Percentiles rank a stretch among this genome's conserved stretches.
These are phyloP conservation scores for Arctopsyche grandis DNA, from an alignment of 1,140 invertebrate genomes.

Conservation along the genomic window DNA sequence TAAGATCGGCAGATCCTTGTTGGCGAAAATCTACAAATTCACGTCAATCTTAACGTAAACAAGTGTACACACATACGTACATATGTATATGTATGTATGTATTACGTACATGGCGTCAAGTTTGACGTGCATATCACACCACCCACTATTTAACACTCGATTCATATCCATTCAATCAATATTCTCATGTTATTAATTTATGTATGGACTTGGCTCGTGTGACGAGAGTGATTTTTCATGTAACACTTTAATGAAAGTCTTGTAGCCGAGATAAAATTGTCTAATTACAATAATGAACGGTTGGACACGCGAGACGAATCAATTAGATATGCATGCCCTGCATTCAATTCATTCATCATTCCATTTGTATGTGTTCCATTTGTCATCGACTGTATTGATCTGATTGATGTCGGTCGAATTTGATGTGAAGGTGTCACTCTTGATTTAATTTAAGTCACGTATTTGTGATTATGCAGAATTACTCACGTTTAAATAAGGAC, in stretches of 20 bases:
- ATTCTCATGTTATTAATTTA: conserved; percentile 16
- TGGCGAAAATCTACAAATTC: too few species aligned
- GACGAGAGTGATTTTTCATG: background rate
- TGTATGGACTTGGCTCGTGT: background rate
- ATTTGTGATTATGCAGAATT: too few species aligned
- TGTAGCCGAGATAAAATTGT: background rate
- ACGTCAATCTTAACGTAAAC: too few species aligned
- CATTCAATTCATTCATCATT: background rate
- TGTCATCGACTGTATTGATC: background rate
- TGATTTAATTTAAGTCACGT: too few species aligned
- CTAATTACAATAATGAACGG: background rate
- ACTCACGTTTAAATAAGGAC: too few species aligned
- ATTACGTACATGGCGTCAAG: background rate
- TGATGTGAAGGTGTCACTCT: too few species aligned
- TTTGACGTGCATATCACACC: conserved; percentile 4
- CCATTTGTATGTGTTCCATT: background rate
- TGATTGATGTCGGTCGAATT: too few species aligned
- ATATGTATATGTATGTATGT: background rate
- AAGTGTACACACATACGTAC: background rate
- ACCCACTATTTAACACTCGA: background rate
- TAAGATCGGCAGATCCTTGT: too few species aligned
- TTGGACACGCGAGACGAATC: background rate
- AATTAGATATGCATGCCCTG: background rate
- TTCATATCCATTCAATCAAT: background rate
- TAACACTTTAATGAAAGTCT: background rate